phyloP scores from a whole-genome alignment of 2,888 invertebrate genomes.

The Tryphoninae sp. region DNA sequence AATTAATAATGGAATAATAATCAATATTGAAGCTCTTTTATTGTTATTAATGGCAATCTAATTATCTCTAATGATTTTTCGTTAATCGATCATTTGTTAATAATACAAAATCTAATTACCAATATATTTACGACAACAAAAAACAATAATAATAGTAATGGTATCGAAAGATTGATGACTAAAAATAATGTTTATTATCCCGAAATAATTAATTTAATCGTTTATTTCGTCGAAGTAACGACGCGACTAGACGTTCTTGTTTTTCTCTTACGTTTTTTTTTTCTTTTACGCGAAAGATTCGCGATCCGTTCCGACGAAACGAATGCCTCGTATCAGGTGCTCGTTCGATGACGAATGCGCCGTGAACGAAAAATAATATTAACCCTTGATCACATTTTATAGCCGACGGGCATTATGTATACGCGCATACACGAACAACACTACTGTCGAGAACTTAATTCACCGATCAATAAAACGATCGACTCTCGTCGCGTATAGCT shows the following conservation, averaged over 20 bases:
- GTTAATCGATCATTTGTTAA: background rate
- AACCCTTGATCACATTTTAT: conserved; percentile 53
- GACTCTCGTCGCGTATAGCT: too few relatives aligned
- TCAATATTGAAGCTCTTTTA: too few relatives aligned
- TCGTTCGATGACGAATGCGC: conserved; percentile 18
- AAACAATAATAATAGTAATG: conserved; percentile 1
- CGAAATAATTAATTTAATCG: background rate
- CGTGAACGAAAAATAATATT: conserved; percentile 43
- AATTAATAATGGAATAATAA: too few relatives aligned
- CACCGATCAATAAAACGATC: conserved; percentile 48
- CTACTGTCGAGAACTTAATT: conserved; percentile 51
- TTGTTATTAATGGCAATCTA: too few relatives aligned
- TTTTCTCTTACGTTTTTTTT: background rate
- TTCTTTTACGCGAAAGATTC: background rate
- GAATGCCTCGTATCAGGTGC: conserved; percentile 23
- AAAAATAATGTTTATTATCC: background rate
- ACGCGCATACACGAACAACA: conserved; percentile 18
- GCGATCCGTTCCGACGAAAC: conserved; percentile 12
- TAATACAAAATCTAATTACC: too few relatives aligned
- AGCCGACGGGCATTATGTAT: conserved; percentile 15
- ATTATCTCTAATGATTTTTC: background rate
- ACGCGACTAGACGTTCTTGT: background rate
- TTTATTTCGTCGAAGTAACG: conserved; percentile 5
- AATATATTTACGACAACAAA: background rate
- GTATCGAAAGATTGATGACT: background rate